Percentiles rank a stretch among this genome's conserved stretches.
phyloP scores from a whole-genome alignment of 1,140 invertebrate genomes.

The Euwallacea fornicatus region DNA sequence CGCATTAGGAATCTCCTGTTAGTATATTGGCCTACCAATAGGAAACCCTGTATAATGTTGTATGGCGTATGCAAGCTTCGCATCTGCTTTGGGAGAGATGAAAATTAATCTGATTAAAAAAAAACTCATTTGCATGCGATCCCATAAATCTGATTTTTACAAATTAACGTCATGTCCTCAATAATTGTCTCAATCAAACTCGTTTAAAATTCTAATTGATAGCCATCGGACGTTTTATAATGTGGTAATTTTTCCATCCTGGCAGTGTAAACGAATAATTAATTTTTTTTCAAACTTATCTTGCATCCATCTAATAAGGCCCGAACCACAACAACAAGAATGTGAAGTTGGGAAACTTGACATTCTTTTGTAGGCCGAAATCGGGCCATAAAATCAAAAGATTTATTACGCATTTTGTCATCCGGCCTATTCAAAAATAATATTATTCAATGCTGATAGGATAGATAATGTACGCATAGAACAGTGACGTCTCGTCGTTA shows the following conservation, averaged over 20 bases:
- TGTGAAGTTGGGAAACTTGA: slow-evolving; percentile 36
- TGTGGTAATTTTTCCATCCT: slow-evolving; percentile 16
- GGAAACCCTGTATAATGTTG: no score
- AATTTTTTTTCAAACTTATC: slow-evolving; percentile 24
- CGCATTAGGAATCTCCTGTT: no score
- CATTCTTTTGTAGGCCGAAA: slow-evolving; percentile 36
- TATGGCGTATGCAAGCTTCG: no score
- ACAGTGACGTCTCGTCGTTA: slow-evolving; percentile 9
- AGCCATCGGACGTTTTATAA: slow-evolving; percentile 13
- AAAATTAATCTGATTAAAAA: background rate
- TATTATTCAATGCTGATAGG: slow-evolving; percentile 24
- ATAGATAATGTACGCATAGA: slow-evolving; percentile 26
- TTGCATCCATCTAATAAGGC: slow-evolving; percentile 5
- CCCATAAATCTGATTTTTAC: slow-evolving; percentile 26
- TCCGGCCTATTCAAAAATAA: slow-evolving; percentile 24
- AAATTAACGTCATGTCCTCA: slow-evolving; percentile 27
- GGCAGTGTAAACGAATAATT: slow-evolving; percentile 25
- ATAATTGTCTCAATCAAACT: slow-evolving; percentile 29
- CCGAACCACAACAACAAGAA: slow-evolving; percentile 22
- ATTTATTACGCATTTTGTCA: slow-evolving; percentile 38
- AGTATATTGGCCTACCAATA: no score
- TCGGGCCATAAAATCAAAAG: slow-evolving; percentile 22
- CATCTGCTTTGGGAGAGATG: no score
- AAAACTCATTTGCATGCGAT: slow-evolving; percentile 17
- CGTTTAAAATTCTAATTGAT: slow-evolving; percentile 18